Evolutionary conservation across 2,888 invertebrate species (phyloP), one percentile per base, ranked within the genome.

Genomic region (Yponomeuta cagnagella): DNA sequence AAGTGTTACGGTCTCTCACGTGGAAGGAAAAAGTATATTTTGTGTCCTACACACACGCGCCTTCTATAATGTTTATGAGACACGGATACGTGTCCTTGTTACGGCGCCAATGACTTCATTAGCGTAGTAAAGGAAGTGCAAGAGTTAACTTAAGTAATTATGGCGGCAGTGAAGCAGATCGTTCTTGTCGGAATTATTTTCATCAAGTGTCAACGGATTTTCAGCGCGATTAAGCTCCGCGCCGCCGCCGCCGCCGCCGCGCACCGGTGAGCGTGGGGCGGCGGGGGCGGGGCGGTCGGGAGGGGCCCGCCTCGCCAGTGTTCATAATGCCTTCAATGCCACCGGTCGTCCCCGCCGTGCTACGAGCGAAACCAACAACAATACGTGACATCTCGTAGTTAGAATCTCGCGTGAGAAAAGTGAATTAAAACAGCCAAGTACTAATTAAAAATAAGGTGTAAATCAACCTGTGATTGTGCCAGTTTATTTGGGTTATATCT

Each of bases 1-100:
- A 88, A 87, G 80, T 81, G 81, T 84, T 84, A 89, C 82, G 84
- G 79, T 79, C 81, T 69, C 75, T 77, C 77, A 76, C 73, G 75
- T 72, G 52, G 52, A 15, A 58, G 52, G 52, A 58, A 58, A 58
- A 58, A 58, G 15, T 3, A 15, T 15, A 58, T 5, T 15, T 58
- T 58, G 52, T 58, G 52, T 58, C 52, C 52, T 58, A 58, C 52
- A 58, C 52, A 58, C 52, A 58, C 52, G 52, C 52, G 52, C 52
- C 52, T 15, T 4, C 2, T 15, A 58, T 58, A 58, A 58, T 58
- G 52, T 15, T 58, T 12, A 58, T 58, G 52, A 58, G 15, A 58
- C 52, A 58, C 52, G 52, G 12, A 58, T 58, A 15, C 52, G 15
- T 58, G 52, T 58, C 52, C 5, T 58, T 15, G 52, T 58, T 3